Conservation (phyloP, 2,113 vertebrate genomes). For the Ifrita kowaldi region DNA sequence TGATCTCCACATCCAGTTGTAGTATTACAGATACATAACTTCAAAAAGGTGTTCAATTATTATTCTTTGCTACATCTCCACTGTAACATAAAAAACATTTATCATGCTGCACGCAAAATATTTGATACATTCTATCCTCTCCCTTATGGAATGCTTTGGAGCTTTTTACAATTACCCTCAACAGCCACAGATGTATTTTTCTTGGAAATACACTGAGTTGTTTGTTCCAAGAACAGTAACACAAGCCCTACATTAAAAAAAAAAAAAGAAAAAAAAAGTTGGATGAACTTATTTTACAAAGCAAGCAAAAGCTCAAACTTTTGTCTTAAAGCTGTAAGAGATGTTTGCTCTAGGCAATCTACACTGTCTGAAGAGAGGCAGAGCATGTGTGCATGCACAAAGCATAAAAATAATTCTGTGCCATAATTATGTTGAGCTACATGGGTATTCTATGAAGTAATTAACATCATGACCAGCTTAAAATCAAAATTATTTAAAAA, state of each 20-base stretch:
- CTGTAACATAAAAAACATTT: neutral
- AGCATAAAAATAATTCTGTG: neutral
- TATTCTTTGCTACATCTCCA: neutral
- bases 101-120: neutral
- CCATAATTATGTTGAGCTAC: neutral
- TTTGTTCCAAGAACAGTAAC: conserved; percentile 40
- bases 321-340: neutral
- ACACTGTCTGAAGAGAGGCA: neutral
- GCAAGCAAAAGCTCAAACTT: neutral
- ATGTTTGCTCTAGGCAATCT: neutral
- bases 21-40: neutral
- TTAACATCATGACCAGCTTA: neutral
- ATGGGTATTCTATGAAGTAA: neutral
- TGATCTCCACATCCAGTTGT: neutral
- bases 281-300: conserved; percentile 11
- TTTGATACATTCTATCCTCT: neutral
- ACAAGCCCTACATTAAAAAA: neutral
- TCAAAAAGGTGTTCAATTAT: neutral
- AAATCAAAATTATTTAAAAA: neutral
- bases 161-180: conserved; percentile 9
- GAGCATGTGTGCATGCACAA: neutral
- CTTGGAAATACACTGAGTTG: conserved; percentile 49
- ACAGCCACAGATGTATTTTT: conserved; percentile 67
- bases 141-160: conserved; percentile 19
- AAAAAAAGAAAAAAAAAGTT: neutral